Evolutionary conservation across 2,797 vertebrate genomes (phyloP).

Genomic region (Sebastes glaucus): DNA sequence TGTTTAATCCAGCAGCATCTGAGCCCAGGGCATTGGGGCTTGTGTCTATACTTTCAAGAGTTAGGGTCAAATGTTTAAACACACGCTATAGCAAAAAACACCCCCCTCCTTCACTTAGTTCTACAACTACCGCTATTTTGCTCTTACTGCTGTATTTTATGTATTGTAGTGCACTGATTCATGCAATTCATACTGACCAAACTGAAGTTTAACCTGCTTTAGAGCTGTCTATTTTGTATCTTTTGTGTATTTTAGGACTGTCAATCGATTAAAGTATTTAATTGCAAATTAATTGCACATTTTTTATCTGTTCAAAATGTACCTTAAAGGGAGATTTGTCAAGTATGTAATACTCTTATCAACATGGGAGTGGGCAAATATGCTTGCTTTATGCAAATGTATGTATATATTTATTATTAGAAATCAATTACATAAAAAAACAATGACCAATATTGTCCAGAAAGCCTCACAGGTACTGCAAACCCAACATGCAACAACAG

Average conservation of each 20-base stretch:
- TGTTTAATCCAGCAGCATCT: constrained; percentile 16
- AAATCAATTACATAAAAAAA: too few relatives aligned
- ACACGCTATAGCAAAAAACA: background rate
- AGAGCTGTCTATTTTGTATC: background rate
- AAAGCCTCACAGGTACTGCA: too few relatives aligned
- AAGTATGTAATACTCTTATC: too few relatives aligned
- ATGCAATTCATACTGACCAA: background rate
- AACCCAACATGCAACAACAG: too few relatives aligned
- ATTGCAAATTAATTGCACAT: too few relatives aligned
- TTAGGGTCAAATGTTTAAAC: constrained; percentile 4
- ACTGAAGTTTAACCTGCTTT: background rate
- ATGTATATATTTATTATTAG: too few relatives aligned
- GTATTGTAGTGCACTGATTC: background rate
- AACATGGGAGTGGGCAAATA: too few relatives aligned
- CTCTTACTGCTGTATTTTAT: background rate
- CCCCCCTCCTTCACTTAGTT: background rate
- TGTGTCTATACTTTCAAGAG: background rate
- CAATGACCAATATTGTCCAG: too few relatives aligned
- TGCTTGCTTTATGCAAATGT: too few relatives aligned
- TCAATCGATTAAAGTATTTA: too few relatives aligned
- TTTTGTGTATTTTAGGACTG: background rate
- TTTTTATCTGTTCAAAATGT: too few relatives aligned
- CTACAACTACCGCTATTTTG: background rate
- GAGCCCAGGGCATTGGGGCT: background rate
- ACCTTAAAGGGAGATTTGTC: too few relatives aligned